Conservation (phyloP, 2,888 invertebrate genomes). For the Idaea dimidiata region DNA sequence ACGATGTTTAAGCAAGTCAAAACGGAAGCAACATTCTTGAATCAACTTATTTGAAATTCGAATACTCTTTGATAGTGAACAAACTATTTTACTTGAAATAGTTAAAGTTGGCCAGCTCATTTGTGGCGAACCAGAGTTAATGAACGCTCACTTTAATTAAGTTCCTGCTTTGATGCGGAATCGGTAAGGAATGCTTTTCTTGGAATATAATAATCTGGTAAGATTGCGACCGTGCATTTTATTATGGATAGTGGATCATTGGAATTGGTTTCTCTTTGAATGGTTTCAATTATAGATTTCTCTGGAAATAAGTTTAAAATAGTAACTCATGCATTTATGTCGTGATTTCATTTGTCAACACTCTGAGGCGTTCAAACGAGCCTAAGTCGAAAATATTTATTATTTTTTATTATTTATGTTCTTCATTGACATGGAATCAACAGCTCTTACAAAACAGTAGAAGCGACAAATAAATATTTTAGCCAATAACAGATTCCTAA, state of each 20-base stretch:
- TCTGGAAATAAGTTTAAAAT: not conserved
- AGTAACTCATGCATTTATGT: too few relatives aligned
- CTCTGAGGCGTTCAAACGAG: too few relatives aligned
- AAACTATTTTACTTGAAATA: constrained; percentile 52
- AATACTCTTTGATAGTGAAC: constrained; percentile 20
- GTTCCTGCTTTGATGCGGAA: constrained; percentile 45
- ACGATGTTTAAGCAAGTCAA: too few relatives aligned
- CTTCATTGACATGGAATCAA: too few relatives aligned
- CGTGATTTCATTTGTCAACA: too few relatives aligned
- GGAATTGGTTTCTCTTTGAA: not conserved
- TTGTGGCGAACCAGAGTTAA: constrained; percentile 52
- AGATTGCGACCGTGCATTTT: not conserved
- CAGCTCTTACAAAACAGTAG: too few relatives aligned
- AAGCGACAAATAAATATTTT: too few relatives aligned
- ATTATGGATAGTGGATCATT: not conserved
- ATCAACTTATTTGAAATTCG: not conserved
- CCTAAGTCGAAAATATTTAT: too few relatives aligned
- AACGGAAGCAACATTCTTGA: too few relatives aligned
- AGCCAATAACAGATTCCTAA: too few relatives aligned
- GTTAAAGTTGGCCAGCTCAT: constrained; percentile 55
- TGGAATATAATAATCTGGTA: not conserved
- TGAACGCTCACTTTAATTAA: constrained; percentile 54
- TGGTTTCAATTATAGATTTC: not conserved
- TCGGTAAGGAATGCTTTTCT: constrained; percentile 25
- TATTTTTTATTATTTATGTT: too few relatives aligned